Evolutionary conservation across 1,140 invertebrate species (phyloP).

Genomic region (Sycophaga agraensis): DNA sequence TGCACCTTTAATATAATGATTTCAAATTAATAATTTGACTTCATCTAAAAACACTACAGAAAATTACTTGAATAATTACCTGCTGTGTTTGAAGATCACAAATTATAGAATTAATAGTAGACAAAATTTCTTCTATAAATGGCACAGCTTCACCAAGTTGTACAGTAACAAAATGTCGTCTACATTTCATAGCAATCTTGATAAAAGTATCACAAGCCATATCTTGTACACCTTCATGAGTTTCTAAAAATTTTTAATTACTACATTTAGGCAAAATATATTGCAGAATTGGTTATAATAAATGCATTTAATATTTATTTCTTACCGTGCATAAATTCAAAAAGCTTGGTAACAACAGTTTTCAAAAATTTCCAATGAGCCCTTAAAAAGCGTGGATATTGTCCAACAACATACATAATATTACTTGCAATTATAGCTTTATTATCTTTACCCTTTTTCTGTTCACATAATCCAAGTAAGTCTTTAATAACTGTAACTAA

Average conservation of each 20-base stretch:
- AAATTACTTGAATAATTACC: constrained; percentile 52
- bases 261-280: constrained; percentile 9
- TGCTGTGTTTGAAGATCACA: constrained; percentile 98
- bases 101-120: constrained; percentile 95
- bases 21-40: background rate
- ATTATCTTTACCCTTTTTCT: constrained; percentile 99
- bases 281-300: constrained; percentile 1
- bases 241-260: constrained; percentile 67
- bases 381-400: constrained; percentile 97
- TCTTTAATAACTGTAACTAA: constrained; percentile 99
- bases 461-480: constrained; percentile 95
- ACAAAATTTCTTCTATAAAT: constrained; percentile 98
- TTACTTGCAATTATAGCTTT: constrained; percentile 99
- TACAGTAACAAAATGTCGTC: constrained; percentile 94
- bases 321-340: constrained; percentile 99
- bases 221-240: constrained; percentile 98
- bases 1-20: constrained; percentile 72
- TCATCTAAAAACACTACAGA: background rate
- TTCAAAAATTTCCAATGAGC: constrained; percentile 99
- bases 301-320: background rate
- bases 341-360: constrained; percentile 99
- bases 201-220: constrained; percentile 99
- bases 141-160: constrained; percentile 96
- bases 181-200: constrained; percentile 99
- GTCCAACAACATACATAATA: constrained; percentile 99